Base-by-base conservation (phyloP, 2,888 invertebrate species). In the Cacoxenus indagator region DNA sequence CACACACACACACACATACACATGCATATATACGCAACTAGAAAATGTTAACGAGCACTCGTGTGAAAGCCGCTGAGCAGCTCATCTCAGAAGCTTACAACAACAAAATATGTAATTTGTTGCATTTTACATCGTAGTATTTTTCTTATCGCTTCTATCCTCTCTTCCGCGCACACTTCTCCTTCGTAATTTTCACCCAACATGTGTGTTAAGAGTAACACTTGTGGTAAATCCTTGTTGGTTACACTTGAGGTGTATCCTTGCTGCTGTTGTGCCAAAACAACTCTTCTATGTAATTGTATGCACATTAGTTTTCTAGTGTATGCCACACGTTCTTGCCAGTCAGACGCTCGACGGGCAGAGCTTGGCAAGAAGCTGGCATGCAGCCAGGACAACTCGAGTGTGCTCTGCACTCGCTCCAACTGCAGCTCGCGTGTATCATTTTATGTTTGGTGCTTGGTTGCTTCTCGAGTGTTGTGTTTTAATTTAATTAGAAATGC, bases 221-320 rank as follows among this genome's bases (percentile, higher is more conserved):
- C 59, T 59, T 59, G 59, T 31, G 37, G 31, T 59, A 31, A 59
- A 59, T 59, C 59, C 59, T 59, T 59, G 51, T 51, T 51, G 51
- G 51, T 51, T 22, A 51, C 51, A 51, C 51, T 51, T 51, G 51
- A 51, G 51, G 51, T 51, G 51, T 51, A 51, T 51, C 51, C 19
- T 51, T 51, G 22, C 17, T 48, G 46, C 19, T 48, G 22, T 51
- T 51, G 51, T 51, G 51, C 51, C 51, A 51, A 51, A 51, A 51
- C 51, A 51, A 51, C 19, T 17, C 51, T 51, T 51, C 17, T 19
- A 51, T 51, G 51, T 51, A 51, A 51, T 51, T 51, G 51, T 51
- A 51, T 51, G 51, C 51, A 51, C 51, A 51, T 51, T 51, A 51
- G 51, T 51, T 51, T 51, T 51, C 51, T 48, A 43, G 11, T 43